phyloP scores from a whole-genome alignment of 2,797 vertebrate genomes.

The Pachyuromys duprasi region DNA sequence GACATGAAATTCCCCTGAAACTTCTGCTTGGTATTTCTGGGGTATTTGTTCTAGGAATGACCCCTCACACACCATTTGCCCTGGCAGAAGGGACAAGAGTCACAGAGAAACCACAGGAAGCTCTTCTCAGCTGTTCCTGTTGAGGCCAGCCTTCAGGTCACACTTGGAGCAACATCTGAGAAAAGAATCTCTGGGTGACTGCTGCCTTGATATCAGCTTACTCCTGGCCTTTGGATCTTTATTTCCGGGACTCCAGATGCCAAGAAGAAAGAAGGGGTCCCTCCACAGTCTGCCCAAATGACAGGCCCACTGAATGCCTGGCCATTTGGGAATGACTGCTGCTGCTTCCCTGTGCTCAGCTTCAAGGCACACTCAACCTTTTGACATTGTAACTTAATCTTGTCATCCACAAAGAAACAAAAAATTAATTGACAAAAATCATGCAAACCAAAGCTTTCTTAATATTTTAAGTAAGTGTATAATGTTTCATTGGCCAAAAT shows the following conservation, averaged over 20 bases:
- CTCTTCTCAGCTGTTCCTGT: not conserved
- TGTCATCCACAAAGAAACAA: not conserved
- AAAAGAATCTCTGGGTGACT: not conserved
- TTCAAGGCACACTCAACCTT: not conserved
- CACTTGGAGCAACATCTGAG: not conserved
- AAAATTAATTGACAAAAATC: not conserved
- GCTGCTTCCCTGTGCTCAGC: not conserved
- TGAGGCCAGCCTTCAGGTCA: not conserved
- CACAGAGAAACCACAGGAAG: not conserved
- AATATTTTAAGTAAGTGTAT: not conserved
- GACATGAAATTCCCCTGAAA: not conserved
- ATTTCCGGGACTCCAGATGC: not conserved
- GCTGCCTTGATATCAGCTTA: not conserved
- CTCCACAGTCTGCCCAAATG: not conserved
- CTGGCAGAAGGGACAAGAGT: not conserved
- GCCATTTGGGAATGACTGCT: not conserved
- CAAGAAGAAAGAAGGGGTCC: not conserved
- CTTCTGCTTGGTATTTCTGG: not conserved
- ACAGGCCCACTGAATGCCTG: not conserved
- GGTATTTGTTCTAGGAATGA: not conserved
- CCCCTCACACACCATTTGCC: not conserved
- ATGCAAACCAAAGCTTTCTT: not conserved
- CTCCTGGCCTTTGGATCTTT: not conserved
- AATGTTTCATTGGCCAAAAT: not conserved
- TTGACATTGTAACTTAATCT: not conserved